phyloP scores from a whole-genome alignment of 64 coral and sea anemone species.

The Hydrozoanthus tunicans region DNA sequence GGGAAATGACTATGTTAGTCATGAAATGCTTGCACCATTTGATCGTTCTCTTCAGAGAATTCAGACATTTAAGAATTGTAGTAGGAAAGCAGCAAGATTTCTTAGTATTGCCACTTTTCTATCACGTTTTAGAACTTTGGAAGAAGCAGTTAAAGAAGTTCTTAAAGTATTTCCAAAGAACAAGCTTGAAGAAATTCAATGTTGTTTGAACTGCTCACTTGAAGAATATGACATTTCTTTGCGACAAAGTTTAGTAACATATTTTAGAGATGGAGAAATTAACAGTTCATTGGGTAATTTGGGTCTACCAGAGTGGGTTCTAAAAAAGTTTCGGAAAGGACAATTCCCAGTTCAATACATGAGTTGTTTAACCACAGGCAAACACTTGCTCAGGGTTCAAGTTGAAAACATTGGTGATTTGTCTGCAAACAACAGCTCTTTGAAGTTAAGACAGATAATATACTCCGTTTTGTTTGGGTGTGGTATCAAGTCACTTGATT shows the following conservation, averaged over 20 bases:
- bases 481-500: not conserved
- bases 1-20: constrained; percentile 77
- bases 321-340: constrained; percentile 59
- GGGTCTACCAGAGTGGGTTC: constrained; percentile 37
- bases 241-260: constrained; percentile 35
- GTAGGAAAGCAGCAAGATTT: constrained; percentile 43
- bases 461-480: constrained; percentile 58
- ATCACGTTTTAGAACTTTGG: constrained; percentile 17
- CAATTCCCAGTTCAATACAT: constrained; percentile 57
- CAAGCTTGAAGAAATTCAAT: constrained; percentile 13
- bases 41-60: constrained; percentile 27
- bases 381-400: constrained; percentile 45
- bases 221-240: constrained; percentile 58
- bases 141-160: constrained; percentile 38
- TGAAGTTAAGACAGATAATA: constrained; percentile 46
- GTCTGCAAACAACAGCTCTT: constrained; percentile 60
- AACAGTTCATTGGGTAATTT: constrained; percentile 33
- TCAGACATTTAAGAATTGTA: constrained; percentile 9
- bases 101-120: constrained; percentile 42
- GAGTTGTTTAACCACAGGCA: constrained; percentile 40
- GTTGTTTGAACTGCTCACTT: constrained; percentile 52
- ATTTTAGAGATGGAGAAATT: constrained; percentile 39
- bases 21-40: constrained; percentile 56
- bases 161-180: constrained; percentile 21
- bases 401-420: constrained; percentile 66